Conservation (phyloP, 1,140 invertebrate species). For the Drosophila nasuta region DNA sequence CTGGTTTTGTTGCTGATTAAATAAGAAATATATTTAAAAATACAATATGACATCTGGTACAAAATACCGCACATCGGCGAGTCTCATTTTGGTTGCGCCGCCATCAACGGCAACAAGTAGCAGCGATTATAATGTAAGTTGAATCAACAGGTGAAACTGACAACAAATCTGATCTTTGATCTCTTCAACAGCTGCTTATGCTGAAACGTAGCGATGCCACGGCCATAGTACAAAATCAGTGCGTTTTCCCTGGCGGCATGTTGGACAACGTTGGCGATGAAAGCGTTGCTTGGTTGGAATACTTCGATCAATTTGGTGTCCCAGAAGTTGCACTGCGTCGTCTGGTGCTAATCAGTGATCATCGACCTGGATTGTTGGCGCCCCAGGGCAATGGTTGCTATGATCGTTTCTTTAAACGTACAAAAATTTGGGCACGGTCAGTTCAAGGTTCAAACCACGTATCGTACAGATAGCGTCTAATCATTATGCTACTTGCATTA, state of each 20-base stretch:
- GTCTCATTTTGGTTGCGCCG: conserved; percentile 57
- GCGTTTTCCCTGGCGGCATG: conserved; percentile 66
- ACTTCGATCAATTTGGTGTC: conserved; percentile 66
- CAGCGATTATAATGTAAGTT: conserved; percentile 58
- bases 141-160: neutral
- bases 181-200: conserved; percentile 57
- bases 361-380: conserved; percentile 59
- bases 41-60: neutral
- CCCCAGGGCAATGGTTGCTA: conserved; percentile 73
- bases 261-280: conserved; percentile 62
- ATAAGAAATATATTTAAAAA: neutral
- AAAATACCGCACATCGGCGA: conserved; percentile 60
- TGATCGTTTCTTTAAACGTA: conserved; percentile 67
- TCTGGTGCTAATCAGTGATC: conserved; percentile 48
- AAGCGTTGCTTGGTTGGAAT: conserved; percentile 57
- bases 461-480: conserved; percentile 39
- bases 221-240: conserved; percentile 51
- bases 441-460: conserved; percentile 45
- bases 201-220: conserved; percentile 66
- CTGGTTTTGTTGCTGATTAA: neutral
- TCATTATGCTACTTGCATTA: conserved; percentile 55
- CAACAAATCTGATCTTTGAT: conserved; percentile 12
- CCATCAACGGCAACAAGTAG: conserved; percentile 6
- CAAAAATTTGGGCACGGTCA: conserved; percentile 66
- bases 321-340: conserved; percentile 50